Conservation (phyloP, 2,888 invertebrate genomes). For the Scrobipalpa costella region DNA sequence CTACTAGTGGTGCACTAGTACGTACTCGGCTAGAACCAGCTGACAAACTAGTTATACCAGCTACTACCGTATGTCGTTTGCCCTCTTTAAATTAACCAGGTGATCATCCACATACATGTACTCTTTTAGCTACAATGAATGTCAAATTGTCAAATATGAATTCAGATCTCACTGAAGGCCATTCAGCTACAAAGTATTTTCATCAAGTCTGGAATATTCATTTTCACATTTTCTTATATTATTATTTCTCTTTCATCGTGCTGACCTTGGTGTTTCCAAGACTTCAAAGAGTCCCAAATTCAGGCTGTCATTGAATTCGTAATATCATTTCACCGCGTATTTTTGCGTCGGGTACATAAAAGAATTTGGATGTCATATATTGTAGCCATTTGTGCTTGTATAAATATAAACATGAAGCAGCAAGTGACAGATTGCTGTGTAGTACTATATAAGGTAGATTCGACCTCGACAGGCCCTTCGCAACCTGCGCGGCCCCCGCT, state of each 20-base stretch:
- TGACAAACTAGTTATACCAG: slow-evolving; percentile 40
- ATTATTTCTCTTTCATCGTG: slow-evolving; percentile 3
- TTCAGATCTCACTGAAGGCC: not conserved
- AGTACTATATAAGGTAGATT: slow-evolving; percentile 31
- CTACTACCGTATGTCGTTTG: slow-evolving; percentile 34
- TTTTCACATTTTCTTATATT: not conserved
- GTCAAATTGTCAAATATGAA: not conserved
- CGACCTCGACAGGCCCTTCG: slow-evolving; percentile 73
- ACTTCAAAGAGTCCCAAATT: slow-evolving; percentile 20
- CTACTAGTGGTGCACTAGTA: slow-evolving; percentile 36
- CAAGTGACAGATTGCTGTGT: slow-evolving; percentile 29
- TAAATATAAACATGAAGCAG: slow-evolving; percentile 28
- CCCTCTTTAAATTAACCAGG: slow-evolving; percentile 29
- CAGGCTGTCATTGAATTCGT: slow-evolving; percentile 13
- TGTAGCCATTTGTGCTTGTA: not conserved
- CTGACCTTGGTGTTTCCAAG: not conserved
- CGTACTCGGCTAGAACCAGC: slow-evolving; percentile 35
- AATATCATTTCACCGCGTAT: slow-evolving; percentile 1
- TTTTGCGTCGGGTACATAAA: not conserved
- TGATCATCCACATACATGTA: not conserved
- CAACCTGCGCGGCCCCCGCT: slow-evolving; percentile 71
- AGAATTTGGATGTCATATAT: not conserved
- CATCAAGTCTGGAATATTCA: not conserved
- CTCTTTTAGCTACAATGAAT: not conserved
- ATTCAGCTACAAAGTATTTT: not conserved